Evolutionary conservation across 2,888 invertebrate genomes (phyloP).

Genomic region (Acronicta psi): DNA sequence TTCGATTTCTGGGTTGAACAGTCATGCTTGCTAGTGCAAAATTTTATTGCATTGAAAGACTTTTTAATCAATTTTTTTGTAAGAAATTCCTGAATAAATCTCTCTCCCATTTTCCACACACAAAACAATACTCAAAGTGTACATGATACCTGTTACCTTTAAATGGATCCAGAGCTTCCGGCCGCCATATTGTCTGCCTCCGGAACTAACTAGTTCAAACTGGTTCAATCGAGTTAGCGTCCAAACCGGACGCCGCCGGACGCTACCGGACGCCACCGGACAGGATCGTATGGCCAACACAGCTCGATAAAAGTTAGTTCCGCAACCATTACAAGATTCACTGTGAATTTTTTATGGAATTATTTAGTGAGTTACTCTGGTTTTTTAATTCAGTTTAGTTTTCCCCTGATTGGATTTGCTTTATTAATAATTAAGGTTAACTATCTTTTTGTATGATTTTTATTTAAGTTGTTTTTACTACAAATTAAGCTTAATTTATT

Average conservation of each 20-base stretch:
- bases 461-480: no score
- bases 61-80: no score
- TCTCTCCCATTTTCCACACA: no score
- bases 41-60: no score
- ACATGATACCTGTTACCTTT: slow-evolving; percentile 37
- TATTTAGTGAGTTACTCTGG: slow-evolving; percentile 17
- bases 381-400: slow-evolving; percentile 9
- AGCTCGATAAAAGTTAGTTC: slow-evolving; percentile 45
- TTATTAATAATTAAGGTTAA: no score
- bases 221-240: slow-evolving; percentile 65
- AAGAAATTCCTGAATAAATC: no score
- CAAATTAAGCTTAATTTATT: no score
- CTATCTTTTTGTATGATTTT: no score
- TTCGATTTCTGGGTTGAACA: no score
- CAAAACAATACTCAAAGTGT: slow-evolving; percentile 1
- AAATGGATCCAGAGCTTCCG: slow-evolving; percentile 45
- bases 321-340: slow-evolving; percentile 31
- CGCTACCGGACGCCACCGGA: slow-evolving; percentile 34
- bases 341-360: slow-evolving; percentile 41
- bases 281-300: slow-evolving; percentile 22
- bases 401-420: slow-evolving; percentile 6
- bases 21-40: no score
- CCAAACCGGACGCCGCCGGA: slow-evolving; percentile 44
- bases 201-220: slow-evolving; percentile 67
- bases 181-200: slow-evolving; percentile 46